Conservation (phyloP, 2,113 vertebrate species). For the Neolamprologus sp. region DNA sequence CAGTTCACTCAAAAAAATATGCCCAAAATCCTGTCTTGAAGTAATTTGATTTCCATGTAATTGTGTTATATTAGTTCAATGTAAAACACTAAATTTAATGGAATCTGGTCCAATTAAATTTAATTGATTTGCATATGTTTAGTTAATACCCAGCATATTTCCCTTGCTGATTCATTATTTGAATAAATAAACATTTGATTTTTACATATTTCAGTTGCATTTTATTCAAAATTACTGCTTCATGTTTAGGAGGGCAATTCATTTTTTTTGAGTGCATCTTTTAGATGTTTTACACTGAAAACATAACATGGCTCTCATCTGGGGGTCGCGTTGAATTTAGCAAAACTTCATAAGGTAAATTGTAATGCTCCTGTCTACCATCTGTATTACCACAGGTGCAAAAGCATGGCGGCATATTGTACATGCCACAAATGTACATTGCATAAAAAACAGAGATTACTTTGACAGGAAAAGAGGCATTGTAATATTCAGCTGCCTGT, state of each 20-base stretch:
- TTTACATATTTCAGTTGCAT: not conserved
- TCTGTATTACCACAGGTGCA: not conserved
- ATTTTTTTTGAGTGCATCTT: not conserved
- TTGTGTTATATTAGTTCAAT: not conserved
- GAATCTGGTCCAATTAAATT: not conserved
- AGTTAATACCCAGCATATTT: not conserved
- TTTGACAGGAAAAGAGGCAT: not conserved
- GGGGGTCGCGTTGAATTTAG: not conserved
- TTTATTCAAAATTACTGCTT: not conserved
- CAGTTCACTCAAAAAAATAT: not conserved
- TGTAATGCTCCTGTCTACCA: not conserved
- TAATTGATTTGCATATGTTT: not conserved
- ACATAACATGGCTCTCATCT: not conserved
- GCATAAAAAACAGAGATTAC: not conserved
- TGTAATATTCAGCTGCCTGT: not conserved
- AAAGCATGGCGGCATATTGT: not conserved
- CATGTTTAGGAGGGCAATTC: not conserved
- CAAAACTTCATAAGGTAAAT: not conserved
- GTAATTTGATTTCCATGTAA: not conserved
- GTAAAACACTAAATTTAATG: not conserved
- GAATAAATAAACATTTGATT: not conserved
- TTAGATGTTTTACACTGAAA: not conserved
- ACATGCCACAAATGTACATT: not conserved
- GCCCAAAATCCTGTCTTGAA: not conserved
- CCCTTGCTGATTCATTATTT: not conserved